These are phyloP conservation scores for Sebastes ruberrimus DNA, from an alignment of 2,797 vertebrate genomes.

Conservation along the genomic window DNA sequence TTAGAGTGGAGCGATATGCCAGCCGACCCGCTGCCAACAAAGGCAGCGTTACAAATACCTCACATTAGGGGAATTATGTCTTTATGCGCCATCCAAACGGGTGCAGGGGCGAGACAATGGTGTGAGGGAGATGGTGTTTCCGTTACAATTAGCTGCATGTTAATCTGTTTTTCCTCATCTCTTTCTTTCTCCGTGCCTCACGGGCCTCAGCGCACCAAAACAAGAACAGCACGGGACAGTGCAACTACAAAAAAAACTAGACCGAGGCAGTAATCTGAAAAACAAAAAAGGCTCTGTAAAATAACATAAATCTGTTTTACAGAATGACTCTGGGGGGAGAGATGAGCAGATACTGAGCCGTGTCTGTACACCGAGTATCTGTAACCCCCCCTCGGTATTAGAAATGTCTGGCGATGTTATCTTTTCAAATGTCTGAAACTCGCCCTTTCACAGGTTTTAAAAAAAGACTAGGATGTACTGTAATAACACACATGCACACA, in stretches of 20 bases:
- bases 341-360: constrained; percentile 45
- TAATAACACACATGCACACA: constrained; percentile 21
- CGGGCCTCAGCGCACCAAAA: constrained; percentile 33
- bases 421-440: constrained; percentile 28
- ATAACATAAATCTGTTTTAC: constrained; percentile 25
- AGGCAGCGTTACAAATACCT: constrained; percentile 73
- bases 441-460: constrained; percentile 3
- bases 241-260: neutral
- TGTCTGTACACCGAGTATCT: constrained; percentile 3
- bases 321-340: constrained; percentile 53
- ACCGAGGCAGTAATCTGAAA: constrained; percentile 10
- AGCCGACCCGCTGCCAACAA: constrained; percentile 65
- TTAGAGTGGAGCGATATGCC: constrained; percentile 44
- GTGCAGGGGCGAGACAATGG: constrained; percentile 54
- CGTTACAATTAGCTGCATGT: constrained; percentile 61
- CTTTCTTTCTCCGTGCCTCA: constrained; percentile 25
- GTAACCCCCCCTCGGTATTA: constrained; percentile 28
- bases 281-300: constrained; percentile 38
- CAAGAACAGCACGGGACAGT: constrained; percentile 14
- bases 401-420: constrained; percentile 62
- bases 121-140: constrained; percentile 53
- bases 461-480: neutral
- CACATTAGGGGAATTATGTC: constrained; percentile 78
- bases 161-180: constrained; percentile 50
- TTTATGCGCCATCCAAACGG: constrained; percentile 57